These are phyloP conservation scores for Acanthiza pusilla DNA, from an alignment of 2,797 vertebrate genomes.

Conservation along the genomic window DNA sequence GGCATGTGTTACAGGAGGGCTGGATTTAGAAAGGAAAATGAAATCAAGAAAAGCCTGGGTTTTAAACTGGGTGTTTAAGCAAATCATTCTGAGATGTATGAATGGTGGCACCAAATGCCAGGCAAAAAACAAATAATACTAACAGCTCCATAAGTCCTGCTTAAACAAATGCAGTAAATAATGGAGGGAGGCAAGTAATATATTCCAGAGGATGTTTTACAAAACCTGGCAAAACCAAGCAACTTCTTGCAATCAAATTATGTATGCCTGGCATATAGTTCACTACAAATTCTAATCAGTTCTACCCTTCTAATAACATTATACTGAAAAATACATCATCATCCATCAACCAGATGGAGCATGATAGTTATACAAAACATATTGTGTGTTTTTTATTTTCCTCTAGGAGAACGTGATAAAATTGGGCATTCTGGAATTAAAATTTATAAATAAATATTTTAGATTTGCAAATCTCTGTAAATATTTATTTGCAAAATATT, in stretches of 20 bases:
- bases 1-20: background rate
- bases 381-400: conserved; percentile 47
- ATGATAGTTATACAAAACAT: conserved; percentile 60
- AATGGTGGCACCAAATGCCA: conserved; percentile 51
- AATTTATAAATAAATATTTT: conserved; percentile 44
- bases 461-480: conserved; percentile 20
- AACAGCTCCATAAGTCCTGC: conserved; percentile 51
- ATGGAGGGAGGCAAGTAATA: conserved; percentile 49
- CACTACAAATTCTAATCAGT: conserved; percentile 67
- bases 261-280: conserved; percentile 59
- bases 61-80: background rate
- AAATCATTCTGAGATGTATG: conserved; percentile 33
- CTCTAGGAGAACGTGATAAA: conserved; percentile 20
- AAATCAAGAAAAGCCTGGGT: conserved; percentile 5
- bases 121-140: conserved; percentile 47
- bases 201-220: conserved; percentile 52
- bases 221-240: conserved; percentile 57
- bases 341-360: conserved; percentile 66
- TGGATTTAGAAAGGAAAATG: background rate
- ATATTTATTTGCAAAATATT: conserved; percentile 48
- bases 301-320: conserved; percentile 67
- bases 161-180: conserved; percentile 59
- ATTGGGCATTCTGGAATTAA: conserved; percentile 28
- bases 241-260: conserved; percentile 71
- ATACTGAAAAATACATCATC: conserved; percentile 63